Base-by-base conservation (phyloP, 2,797 vertebrate genomes). In the Eutrigla gurnardus region DNA sequence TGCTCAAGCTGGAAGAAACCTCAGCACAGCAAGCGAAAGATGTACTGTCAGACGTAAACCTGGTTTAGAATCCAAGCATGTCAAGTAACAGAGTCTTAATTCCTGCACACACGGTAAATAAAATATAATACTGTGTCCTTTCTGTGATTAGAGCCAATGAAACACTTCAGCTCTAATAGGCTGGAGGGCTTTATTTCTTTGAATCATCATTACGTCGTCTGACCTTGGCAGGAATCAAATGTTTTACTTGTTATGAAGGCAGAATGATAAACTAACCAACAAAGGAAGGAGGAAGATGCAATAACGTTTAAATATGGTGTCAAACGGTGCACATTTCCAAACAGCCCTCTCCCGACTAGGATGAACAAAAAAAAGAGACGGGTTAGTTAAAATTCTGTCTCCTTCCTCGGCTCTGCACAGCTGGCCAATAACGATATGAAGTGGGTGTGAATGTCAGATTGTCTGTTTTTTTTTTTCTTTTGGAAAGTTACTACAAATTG, bases 41-140 rank as follows among this genome's bases (percentile, higher is more conserved):
- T 75, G 79, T 57, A 67, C 61, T 11, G 70, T 70, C 61, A 71
- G 73, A 77, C 77, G 61, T 39, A 52, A 78, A 83, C 67, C 63
- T 64, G 47, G 42, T 71, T 73, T 57, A 60, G 39, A 54, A 65
- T 17, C 50, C 53, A 74, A 81, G 60, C 53, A 70, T 18, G 62
- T 62, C 74, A 69, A 39, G 52, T 33, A 42, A 59, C 59, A 65
- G 64, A 67, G 13, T 0, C 10, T 74, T 58, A 43, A 7, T 77
- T 62, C 53, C 63, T 65, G 59, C 63, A 61, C 52, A 46, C 12
- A 40, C 14, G 9, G 17, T 52, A 15, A 11, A 75, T 59, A 10
- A 61, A 68, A 68, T 36, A 11, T 52, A 39, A 64, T 47, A 59
- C 45, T 15, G 58, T 39, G 11, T n/a, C 40, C 46, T 40, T 10